Evolutionary conservation across 2,888 invertebrate genomes (phyloP).

Genomic region (Microplitis manilae): DNA sequence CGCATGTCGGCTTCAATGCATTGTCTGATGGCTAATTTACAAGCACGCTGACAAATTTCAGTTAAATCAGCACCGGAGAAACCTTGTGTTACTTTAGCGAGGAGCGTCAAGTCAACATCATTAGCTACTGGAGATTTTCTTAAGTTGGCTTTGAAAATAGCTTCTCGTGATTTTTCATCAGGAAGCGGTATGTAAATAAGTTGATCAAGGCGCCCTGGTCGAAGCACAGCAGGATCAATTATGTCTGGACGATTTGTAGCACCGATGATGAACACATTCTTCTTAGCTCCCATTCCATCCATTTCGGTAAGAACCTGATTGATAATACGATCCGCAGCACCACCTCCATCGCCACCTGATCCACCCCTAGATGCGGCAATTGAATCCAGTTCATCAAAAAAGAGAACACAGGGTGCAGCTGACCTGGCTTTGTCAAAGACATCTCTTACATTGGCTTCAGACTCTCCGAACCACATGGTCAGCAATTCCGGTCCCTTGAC

Average conservation of each 20-base stretch:
- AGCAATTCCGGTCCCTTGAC: constrained; percentile 98
- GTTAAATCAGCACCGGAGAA: constrained; percentile 99
- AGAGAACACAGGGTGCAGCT: constrained; percentile 98
- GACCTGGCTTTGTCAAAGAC: constrained; percentile 99
- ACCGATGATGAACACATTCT: constrained; percentile 99
- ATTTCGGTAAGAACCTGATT: constrained; percentile 99
- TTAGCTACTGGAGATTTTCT: constrained; percentile 96
- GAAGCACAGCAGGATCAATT: constrained; percentile 98
- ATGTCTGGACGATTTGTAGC: constrained; percentile 96
- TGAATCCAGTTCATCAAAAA: constrained; percentile 99
- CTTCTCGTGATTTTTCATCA: constrained; percentile 97
- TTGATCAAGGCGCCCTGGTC: constrained; percentile 99
- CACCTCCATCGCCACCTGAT: constrained; percentile 96
- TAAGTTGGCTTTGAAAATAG: constrained; percentile 95
- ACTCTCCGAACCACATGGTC: constrained; percentile 99
- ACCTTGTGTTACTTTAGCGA: constrained; percentile 92
- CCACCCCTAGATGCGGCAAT: constrained; percentile 99
- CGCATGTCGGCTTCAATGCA: constrained; percentile 96
- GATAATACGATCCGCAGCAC: constrained; percentile 98
- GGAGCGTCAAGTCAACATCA: constrained; percentile 91
- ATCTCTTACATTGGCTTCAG: constrained; percentile 99
- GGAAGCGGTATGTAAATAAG: constrained; percentile 99
- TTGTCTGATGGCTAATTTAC: constrained; percentile 98
- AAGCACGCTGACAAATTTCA: constrained; percentile 99
- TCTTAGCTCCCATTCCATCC: constrained; percentile 99